Evolutionary conservation across 2,888 invertebrate genomes (phyloP).

Genomic region (Chironomus riparius): DNA sequence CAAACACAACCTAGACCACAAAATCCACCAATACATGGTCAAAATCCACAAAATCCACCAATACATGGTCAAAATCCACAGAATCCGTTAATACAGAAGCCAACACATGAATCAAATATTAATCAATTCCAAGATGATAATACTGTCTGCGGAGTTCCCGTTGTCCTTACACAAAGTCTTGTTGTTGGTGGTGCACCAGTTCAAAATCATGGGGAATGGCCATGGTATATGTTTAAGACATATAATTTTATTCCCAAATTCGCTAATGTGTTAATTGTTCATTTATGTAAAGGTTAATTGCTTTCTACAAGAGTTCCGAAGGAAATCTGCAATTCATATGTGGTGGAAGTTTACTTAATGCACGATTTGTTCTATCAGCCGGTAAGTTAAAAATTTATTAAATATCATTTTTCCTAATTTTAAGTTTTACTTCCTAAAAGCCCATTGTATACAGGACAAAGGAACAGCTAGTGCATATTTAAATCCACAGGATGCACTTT

Average conservation of each 20-base stretch:
- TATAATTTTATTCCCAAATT: not conserved
- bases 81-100: not conserved
- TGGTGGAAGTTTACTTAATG: not conserved
- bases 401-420: not conserved
- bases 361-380: not conserved
- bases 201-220: constrained; percentile 7
- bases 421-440: not conserved
- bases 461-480: not conserved
- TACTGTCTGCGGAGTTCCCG: constrained; percentile 9
- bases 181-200: constrained; percentile 10
- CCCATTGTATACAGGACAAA: constrained; percentile 17
- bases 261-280: not conserved
- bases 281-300: constrained; percentile 2
- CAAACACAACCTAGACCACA: not conserved
- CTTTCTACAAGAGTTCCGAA: constrained; percentile 2
- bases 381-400: not conserved
- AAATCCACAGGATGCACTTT: constrained; percentile 3
- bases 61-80: not conserved
- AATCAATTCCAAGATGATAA: constrained; percentile 22
- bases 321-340: constrained; percentile 22
- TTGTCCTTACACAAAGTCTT: constrained; percentile 6
- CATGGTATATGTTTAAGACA: not conserved
- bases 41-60: not conserved
- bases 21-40: not conserved
- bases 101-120: not conserved